phyloP scores from a whole-genome alignment of 1,140 invertebrate species.

The Drosophila auraria region DNA sequence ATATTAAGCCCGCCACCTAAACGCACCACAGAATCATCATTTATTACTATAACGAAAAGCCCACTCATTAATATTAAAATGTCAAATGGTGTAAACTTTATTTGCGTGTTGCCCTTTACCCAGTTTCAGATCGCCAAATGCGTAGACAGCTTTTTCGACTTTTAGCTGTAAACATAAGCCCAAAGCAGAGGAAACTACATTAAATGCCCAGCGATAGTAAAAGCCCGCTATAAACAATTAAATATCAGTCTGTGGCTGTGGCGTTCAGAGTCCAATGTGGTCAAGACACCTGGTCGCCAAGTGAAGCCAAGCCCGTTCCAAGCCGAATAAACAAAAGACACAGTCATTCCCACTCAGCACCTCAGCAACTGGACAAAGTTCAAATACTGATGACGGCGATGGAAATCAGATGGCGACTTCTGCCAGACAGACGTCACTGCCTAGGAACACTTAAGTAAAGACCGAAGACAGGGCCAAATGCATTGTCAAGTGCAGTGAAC shows the following conservation, averaged over 20 bases:
- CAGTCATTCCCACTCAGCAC: conserved; percentile 51
- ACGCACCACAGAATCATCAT: conserved; percentile 11
- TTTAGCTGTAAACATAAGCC: conserved; percentile 5
- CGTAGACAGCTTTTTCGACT: conserved; percentile 32
- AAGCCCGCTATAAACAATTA: conserved; percentile 43
- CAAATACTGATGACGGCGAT: conserved; percentile 27
- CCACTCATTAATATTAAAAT: conserved; percentile 34
- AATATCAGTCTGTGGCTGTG: conserved; percentile 24
- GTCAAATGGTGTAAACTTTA: conserved; percentile 48
- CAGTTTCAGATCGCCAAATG: conserved; percentile 55
- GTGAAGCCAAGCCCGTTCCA: conserved; percentile 6
- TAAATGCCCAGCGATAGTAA: conserved; percentile 21
- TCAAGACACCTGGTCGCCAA: conserved; percentile 55
- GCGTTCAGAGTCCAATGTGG: conserved; percentile 52
- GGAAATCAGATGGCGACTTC: conserved; percentile 14
- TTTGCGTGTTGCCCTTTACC: conserved; percentile 70
- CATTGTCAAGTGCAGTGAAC: conserved; percentile 72
- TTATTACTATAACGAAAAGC: conserved; percentile 8
- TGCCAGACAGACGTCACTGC: conserved; percentile 46
- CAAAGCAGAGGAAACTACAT: conserved; percentile 11
- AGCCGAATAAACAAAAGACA: conserved; percentile 37
- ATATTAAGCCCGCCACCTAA: conserved; percentile 9
- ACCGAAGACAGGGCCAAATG: conserved; percentile 42
- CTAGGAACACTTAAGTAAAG: conserved; percentile 38
- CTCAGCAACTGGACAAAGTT: conserved; percentile 38